Conservation (phyloP, 2,888 invertebrate species). For the Cheiracanthium punctorium region DNA sequence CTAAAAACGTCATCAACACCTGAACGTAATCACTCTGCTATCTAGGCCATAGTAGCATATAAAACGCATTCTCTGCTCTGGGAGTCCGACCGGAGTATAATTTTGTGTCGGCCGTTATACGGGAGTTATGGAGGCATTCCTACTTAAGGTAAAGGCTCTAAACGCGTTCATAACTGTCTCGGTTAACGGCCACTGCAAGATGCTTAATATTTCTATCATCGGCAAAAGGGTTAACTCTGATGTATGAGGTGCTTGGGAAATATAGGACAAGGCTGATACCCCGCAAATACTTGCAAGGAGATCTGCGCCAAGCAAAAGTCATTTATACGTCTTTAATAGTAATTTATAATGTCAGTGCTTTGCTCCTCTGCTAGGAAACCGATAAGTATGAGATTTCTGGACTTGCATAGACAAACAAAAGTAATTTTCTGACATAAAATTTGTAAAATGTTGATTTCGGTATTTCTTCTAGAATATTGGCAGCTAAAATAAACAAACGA, state of each 20-base stretch:
- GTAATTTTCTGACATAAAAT: too few species aligned
- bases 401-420: too few species aligned
- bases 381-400: too few species aligned
- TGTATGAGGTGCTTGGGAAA: constrained; percentile 31
- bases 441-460: too few species aligned
- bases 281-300: neutral
- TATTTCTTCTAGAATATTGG: too few species aligned
- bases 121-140: constrained; percentile 52
- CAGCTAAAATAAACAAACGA: too few species aligned
- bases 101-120: constrained; percentile 35
- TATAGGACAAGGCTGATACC: constrained; percentile 33
- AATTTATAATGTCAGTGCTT: neutral
- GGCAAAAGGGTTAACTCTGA: constrained; percentile 41
- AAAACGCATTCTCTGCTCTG: constrained; percentile 48
- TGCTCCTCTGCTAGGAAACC: too few species aligned
- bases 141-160: constrained; percentile 60
- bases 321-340: neutral
- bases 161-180: constrained; percentile 67
- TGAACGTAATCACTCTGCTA: constrained; percentile 54
- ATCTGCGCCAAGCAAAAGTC: neutral
- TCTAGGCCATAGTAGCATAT: constrained; percentile 55
- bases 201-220: constrained; percentile 64
- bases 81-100: constrained; percentile 19
- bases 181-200: constrained; percentile 33
- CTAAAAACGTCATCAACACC: constrained; percentile 50